phyloP scores from a whole-genome alignment of 1,140 invertebrate species.

The Drosophila lacteicornis region DNA sequence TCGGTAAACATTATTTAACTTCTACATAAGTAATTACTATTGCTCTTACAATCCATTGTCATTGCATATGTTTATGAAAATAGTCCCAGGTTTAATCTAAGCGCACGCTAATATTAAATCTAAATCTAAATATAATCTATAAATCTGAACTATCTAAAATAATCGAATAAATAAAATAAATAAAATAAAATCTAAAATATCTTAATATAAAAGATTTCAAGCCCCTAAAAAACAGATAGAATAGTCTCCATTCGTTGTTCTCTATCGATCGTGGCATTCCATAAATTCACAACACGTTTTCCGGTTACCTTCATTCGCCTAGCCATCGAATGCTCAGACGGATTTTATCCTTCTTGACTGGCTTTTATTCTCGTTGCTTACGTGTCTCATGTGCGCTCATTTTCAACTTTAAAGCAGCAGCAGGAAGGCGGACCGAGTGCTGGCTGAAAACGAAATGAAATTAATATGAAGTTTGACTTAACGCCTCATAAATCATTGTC shows the following conservation, averaged over 20 bases:
- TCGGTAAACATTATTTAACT: no score
- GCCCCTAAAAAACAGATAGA: neutral
- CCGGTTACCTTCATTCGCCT: constrained; percentile 35
- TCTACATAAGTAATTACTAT: no score
- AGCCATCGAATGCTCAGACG: constrained; percentile 41
- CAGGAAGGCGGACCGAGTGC: constrained; percentile 20
- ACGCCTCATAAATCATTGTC: constrained; percentile 83
- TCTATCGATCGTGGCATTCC: neutral
- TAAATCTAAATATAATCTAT: no score
- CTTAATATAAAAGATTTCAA: no score
- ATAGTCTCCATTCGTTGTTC: constrained; percentile 1
- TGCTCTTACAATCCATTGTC: no score
- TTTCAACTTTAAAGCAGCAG: constrained; percentile 59
- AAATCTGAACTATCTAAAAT: no score
- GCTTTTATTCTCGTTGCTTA: constrained; percentile 49
- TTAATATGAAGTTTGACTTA: constrained; percentile 82
- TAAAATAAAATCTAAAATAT: no score
- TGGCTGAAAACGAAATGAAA: constrained; percentile 76
- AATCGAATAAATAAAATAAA: no score
- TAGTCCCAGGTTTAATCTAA: no score
- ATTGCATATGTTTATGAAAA: no score
- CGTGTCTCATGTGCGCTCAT: constrained; percentile 37
- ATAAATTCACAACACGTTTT: constrained; percentile 68
- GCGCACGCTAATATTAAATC: no score
- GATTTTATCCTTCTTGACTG: constrained; percentile 57